Evolutionary conservation across 2,888 invertebrate genomes (phyloP).

Genomic region (Gerris lacustris): DNA sequence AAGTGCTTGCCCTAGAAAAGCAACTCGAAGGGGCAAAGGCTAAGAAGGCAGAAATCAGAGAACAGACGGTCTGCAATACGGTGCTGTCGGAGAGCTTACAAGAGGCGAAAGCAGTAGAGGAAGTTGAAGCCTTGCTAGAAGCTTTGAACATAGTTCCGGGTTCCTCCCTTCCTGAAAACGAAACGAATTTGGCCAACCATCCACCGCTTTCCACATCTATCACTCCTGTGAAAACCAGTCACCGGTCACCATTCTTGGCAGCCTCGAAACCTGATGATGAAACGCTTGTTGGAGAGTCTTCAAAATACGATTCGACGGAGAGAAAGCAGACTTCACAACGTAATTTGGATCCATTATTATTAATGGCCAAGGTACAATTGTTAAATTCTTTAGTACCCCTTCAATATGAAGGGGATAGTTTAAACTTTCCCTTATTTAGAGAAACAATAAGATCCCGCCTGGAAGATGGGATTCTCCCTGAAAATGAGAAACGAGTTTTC

Average conservation of each 20-base stretch:
- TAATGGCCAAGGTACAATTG: neutral
- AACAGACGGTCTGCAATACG: neutral
- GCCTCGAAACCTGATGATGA: neutral
- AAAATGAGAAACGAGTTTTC: neutral
- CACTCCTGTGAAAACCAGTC: too few species aligned
- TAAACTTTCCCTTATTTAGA: neutral
- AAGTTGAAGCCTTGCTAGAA: neutral
- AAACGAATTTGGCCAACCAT: neutral
- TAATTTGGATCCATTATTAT: neutral
- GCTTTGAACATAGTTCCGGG: neutral
- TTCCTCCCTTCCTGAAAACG: neutral
- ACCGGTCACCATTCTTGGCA: neutral
- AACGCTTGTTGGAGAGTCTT: neutral
- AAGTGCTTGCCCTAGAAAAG: neutral
- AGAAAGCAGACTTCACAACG: too few species aligned
- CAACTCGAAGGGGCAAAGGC: neutral
- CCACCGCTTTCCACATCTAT: neutral
- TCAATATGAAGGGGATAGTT: neutral
- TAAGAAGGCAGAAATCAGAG: neutral
- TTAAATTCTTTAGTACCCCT: neutral
- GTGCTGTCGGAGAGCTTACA: neutral
- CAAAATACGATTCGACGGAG: neutral
- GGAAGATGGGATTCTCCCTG: neutral
- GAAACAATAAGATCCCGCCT: neutral
- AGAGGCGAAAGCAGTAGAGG: neutral